phyloP scores from a whole-genome alignment of 64 coral and sea anemone species.

The Acropora yongei region DNA sequence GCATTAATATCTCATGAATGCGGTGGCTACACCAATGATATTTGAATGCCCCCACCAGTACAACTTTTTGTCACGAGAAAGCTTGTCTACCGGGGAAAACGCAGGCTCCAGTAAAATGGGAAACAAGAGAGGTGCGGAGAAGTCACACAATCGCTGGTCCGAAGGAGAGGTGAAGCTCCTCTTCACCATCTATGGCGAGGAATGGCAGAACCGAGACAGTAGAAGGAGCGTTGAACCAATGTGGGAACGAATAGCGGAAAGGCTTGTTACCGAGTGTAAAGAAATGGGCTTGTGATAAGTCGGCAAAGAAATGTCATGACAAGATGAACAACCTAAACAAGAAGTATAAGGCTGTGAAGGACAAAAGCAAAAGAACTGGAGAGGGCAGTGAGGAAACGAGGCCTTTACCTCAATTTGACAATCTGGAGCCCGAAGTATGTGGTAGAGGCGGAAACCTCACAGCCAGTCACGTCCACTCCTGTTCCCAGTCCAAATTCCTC shows the following conservation, averaged over 20 bases:
- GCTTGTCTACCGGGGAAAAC: background rate
- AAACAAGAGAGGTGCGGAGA: background rate
- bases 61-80: background rate
- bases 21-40: background rate
- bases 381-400: constrained; percentile 42
- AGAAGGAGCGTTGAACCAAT: constrained; percentile 47
- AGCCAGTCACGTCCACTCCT: background rate
- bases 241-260: constrained; percentile 28
- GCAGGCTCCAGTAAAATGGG: background rate
- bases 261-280: constrained; percentile 1
- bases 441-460: constrained; percentile 22
- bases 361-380: constrained; percentile 24
- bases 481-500: constrained; percentile 1
- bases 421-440: constrained; percentile 36
- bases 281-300: constrained; percentile 24
- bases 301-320: constrained; percentile 27
- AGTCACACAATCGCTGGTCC: constrained; percentile 16
- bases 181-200: constrained; percentile 23
- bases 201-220: constrained; percentile 28
- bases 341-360: constrained; percentile 52
- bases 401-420: constrained; percentile 7
- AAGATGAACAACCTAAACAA: constrained; percentile 41
- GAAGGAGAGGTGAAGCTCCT: constrained; percentile 49
- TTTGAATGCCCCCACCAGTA: background rate
- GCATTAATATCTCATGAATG: background rate